These are phyloP conservation scores for Lucilia sericata DNA, from an alignment of 1,140 invertebrate genomes.

Conservation along the genomic window DNA sequence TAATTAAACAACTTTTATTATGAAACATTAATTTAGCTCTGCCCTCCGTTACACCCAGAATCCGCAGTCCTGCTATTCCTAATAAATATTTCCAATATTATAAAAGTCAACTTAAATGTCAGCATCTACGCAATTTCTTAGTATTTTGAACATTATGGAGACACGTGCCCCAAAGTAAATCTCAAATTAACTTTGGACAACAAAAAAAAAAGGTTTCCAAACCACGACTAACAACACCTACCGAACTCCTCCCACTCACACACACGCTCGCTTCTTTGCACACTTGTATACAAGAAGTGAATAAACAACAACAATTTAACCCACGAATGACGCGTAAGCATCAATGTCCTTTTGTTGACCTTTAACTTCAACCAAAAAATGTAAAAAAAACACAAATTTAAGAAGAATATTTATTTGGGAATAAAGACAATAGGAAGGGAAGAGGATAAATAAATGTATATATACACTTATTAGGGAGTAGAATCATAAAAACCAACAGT, in stretches of 20 bases:
- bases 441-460: not conserved
- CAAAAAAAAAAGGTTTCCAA: slow-evolving; percentile 6
- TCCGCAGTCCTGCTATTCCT: not conserved
- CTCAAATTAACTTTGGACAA: slow-evolving; percentile 8
- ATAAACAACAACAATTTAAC: not conserved
- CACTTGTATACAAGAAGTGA: not conserved
- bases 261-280: not conserved
- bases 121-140: slow-evolving; percentile 16
- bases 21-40: too few relatives aligned
- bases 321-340: slow-evolving; percentile 36
- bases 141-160: not conserved
- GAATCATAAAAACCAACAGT: not conserved
- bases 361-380: slow-evolving; percentile 2
- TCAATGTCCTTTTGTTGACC: slow-evolving; percentile 44
- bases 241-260: not conserved
- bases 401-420: not conserved
- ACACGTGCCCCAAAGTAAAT: not conserved
- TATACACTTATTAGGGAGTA: not conserved
- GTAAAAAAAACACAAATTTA: too few relatives aligned
- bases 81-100: not conserved
- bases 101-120: not conserved
- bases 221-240: not conserved
- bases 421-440: not conserved
- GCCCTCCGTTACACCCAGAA: too few relatives aligned
- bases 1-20: too few relatives aligned